A percentile compares a stretch with the other conserved stretches of the same genome.
phyloP scores from a whole-genome alignment of 2,888 invertebrate genomes.

The Belgica antarctica region DNA sequence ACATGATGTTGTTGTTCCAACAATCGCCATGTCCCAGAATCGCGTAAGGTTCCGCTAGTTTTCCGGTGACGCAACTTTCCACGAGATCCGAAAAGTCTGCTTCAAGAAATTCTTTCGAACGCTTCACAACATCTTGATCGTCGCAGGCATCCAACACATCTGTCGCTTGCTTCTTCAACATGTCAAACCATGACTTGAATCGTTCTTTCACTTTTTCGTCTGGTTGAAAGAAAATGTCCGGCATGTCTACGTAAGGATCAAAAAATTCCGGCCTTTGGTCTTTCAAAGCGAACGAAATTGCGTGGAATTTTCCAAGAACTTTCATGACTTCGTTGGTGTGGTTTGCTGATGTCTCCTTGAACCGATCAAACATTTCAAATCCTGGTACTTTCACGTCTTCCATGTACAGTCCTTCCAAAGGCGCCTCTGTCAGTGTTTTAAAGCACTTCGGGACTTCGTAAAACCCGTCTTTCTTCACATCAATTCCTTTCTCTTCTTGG shows the following conservation, averaged over 20 bases:
- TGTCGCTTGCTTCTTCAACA: constrained; percentile 45
- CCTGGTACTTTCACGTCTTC: constrained; percentile 55
- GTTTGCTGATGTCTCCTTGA: constrained; percentile 51
- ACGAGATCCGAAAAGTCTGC: constrained; percentile 48
- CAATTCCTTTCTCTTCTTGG: constrained; percentile 48
- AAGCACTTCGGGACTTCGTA: constrained; percentile 48
- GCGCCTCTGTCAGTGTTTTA: constrained; percentile 49
- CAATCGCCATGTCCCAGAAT: constrained; percentile 53
- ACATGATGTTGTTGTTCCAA: constrained; percentile 53
- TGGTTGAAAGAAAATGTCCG: constrained; percentile 49
- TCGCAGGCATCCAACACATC: not conserved
- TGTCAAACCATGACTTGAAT: constrained; percentile 48
- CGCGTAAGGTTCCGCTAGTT: constrained; percentile 50
- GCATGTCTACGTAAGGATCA: constrained; percentile 46
- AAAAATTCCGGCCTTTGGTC: constrained; percentile 48
- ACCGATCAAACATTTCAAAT: constrained; percentile 55
- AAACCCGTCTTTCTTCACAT: constrained; percentile 47
- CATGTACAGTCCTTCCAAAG: constrained; percentile 55
- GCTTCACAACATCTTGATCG: constrained; percentile 39
- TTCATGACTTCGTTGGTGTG: constrained; percentile 53
- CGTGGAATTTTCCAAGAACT: constrained; percentile 57
- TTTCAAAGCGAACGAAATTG: constrained; percentile 55
- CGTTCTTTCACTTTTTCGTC: constrained; percentile 46
- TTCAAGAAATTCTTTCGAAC: not conserved
- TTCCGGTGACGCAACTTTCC: constrained; percentile 46